Conservation (phyloP, 2,888 invertebrate genomes). For the Temnothorax rugatulus region DNA sequence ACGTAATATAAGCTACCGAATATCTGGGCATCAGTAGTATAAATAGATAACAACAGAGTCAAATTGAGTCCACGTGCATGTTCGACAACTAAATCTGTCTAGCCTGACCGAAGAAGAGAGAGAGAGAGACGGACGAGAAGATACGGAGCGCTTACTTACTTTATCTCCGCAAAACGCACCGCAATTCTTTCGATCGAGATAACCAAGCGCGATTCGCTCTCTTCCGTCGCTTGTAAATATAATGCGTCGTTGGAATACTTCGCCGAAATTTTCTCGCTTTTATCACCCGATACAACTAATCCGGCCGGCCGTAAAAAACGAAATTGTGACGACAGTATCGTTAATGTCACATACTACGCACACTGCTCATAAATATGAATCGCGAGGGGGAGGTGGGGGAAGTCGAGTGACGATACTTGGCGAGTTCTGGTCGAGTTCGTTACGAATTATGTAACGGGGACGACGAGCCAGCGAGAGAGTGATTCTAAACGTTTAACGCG, state of each 20-base stretch:
- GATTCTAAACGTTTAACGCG: slow-evolving; percentile 35
- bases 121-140: neutral
- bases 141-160: neutral
- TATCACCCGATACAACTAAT: slow-evolving; percentile 18
- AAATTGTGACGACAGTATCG: slow-evolving; percentile 44
- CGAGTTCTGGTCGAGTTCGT: slow-evolving; percentile 19
- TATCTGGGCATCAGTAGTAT: neutral
- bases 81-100: neutral
- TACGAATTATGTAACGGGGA: slow-evolving; percentile 46
- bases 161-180: neutral
- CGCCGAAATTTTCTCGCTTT: slow-evolving; percentile 23
- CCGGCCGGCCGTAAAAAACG: slow-evolving; percentile 29
- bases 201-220: neutral
- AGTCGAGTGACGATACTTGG: slow-evolving; percentile 27
- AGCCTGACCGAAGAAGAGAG: neutral
- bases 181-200: slow-evolving; percentile 12
- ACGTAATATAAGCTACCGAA: neutral
- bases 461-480: slow-evolving; percentile 11
- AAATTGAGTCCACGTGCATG: neutral
- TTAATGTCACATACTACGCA: slow-evolving; percentile 27
- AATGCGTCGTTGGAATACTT: slow-evolving; percentile 9
- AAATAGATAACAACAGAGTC: slow-evolving; percentile 25
- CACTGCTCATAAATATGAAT: slow-evolving; percentile 43
- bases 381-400: neutral
- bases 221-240: neutral